Conservation (phyloP, 37 sponge, comb jelly and placozoan species). For the Cliona cf. orientalis region DNA sequence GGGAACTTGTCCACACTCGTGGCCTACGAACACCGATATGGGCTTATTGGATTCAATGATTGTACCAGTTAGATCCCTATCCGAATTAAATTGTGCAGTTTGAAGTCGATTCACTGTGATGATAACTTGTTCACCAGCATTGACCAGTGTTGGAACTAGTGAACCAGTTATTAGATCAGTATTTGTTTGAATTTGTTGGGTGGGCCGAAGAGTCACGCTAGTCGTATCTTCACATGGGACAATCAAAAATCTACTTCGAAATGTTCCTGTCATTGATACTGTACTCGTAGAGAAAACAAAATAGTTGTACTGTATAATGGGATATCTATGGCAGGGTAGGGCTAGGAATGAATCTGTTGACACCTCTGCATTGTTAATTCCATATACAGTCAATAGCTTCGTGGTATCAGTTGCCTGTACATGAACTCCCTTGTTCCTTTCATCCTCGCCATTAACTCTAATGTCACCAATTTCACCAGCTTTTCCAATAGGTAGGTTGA, state of each 20-base stretch:
- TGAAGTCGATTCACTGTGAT: background rate
- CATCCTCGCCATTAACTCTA: background rate
- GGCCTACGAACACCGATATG: constrained; percentile 39
- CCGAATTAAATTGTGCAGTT: background rate
- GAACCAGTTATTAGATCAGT: too few species aligned
- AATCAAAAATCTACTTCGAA: constrained; percentile 14
- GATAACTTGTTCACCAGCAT: too few species aligned
- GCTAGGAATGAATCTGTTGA: constrained; percentile 52
- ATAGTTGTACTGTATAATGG: background rate
- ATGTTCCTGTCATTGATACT: background rate
- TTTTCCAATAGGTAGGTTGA: background rate
- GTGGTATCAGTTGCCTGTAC: background rate
- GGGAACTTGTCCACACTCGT: constrained; percentile 62
- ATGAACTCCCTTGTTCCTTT: constrained; percentile 14
- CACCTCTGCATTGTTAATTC: constrained; percentile 30
- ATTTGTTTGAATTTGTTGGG: too few species aligned
- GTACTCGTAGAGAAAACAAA: constrained; percentile 31
- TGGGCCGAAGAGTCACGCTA: background rate
- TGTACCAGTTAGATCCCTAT: constrained; percentile 45
- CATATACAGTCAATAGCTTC: constrained; percentile 6
- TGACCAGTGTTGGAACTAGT: too few species aligned
- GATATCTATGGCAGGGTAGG: constrained; percentile 18
- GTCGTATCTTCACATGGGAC: constrained; percentile 32
- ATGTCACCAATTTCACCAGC: background rate
- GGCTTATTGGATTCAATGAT: constrained; percentile 30